These are phyloP conservation scores for Agonopterix heracliana DNA, from an alignment of 2,888 invertebrate genomes.

Conservation along the genomic window DNA sequence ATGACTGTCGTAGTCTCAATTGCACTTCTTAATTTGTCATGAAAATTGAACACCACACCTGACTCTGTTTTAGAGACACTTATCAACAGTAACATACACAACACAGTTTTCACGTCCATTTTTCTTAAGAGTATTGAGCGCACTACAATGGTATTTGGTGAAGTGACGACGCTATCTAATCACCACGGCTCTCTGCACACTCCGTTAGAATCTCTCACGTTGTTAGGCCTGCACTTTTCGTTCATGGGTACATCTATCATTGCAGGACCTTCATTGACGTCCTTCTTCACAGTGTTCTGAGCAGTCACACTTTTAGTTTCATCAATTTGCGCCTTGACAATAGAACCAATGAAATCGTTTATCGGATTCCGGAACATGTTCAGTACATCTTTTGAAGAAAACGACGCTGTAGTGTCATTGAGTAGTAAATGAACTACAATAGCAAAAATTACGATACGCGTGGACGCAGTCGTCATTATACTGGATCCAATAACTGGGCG, in stretches of 20 bases:
- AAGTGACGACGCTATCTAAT: slow-evolving; percentile 20
- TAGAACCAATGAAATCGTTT: slow-evolving; percentile 38
- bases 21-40: slow-evolving; percentile 23
- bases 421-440: slow-evolving; percentile 42
- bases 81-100: slow-evolving; percentile 22
- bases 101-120: slow-evolving; percentile 34
- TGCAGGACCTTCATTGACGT: slow-evolving; percentile 11
- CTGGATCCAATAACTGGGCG: slow-evolving; percentile 18
- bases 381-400: slow-evolving; percentile 36
- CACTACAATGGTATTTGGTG: slow-evolving; percentile 32
- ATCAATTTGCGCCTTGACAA: slow-evolving; percentile 6
- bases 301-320: slow-evolving; percentile 10
- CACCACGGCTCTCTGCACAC: slow-evolving; percentile 55
- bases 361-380: slow-evolving; percentile 57
- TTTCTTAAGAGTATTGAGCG: slow-evolving; percentile 28
- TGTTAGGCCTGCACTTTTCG: slow-evolving; percentile 29
- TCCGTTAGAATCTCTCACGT: slow-evolving; percentile 44
- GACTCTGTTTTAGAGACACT: slow-evolving; percentile 7
- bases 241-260: slow-evolving; percentile 61
- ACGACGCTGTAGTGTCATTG: slow-evolving; percentile 31
- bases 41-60: slow-evolving; percentile 25
- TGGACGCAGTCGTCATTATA: slow-evolving; percentile 57
- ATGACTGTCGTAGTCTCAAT: slow-evolving; percentile 19
- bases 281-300: no score
- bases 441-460: slow-evolving; percentile 46